These are phyloP conservation scores for Plodia interpunctella DNA, from an alignment of 1,140 invertebrate species.

Conservation along the genomic window DNA sequence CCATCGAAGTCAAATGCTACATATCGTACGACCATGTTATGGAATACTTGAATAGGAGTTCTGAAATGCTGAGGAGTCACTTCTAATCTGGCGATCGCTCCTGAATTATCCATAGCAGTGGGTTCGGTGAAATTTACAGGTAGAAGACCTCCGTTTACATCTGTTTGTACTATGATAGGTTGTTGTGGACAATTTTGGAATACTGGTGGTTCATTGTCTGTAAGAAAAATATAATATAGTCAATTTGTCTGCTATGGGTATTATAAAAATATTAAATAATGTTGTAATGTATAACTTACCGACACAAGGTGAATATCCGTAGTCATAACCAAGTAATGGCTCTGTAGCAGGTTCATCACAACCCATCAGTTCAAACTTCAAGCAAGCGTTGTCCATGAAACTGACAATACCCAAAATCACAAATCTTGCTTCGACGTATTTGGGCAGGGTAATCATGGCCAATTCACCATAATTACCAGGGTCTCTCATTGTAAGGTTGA, in stretches of 20 bases:
- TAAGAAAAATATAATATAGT: constrained; percentile 26
- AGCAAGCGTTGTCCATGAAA: constrained; percentile 96
- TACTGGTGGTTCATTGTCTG: constrained; percentile 95
- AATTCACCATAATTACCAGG: constrained; percentile 91
- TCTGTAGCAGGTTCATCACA: constrained; percentile 90
- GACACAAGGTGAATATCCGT: constrained; percentile 95
- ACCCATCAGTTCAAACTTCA: constrained; percentile 97
- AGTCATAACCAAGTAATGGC: constrained; percentile 93
- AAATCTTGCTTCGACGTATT: constrained; percentile 94
- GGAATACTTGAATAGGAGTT: constrained; percentile 92
- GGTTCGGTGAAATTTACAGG: constrained; percentile 96
- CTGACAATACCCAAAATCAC: constrained; percentile 96
- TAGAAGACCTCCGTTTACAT: constrained; percentile 89
- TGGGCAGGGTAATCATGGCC: constrained; percentile 96
- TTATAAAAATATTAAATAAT: too few species aligned
- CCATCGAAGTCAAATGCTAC: constrained; percentile 97
- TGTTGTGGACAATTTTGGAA: constrained; percentile 97
- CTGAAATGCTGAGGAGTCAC: constrained; percentile 93
- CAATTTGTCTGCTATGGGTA: too few species aligned
- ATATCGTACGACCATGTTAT: constrained; percentile 95
- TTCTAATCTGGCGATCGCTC: constrained; percentile 93
- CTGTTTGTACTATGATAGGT: constrained; percentile 92
- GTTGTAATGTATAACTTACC: constrained; percentile 68
- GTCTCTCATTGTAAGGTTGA: constrained; percentile 94
- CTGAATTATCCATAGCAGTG: constrained; percentile 94